Base-by-base conservation (phyloP, 92 coral and sea anemone species). In the Metridium senile region DNA sequence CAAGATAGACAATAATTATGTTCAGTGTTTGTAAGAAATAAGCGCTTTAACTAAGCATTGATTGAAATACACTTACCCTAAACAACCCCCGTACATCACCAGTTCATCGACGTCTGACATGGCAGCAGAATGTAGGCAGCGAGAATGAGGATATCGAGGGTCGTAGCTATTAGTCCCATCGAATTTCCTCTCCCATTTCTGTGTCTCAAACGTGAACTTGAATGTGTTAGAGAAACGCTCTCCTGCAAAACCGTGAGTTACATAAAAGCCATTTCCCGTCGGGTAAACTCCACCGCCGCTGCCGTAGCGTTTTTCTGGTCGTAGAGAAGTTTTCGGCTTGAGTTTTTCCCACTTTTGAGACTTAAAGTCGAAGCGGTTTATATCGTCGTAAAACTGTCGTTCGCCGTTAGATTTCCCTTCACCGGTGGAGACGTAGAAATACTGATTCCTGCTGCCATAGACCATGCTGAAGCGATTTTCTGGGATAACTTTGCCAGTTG, bases 41-140 rank as follows among this genome's bases (percentile, higher is more conserved):
- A n/a, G n/a, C n/a, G n/a, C n/a, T n/a, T n/a, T n/a, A n/a, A n/a
- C n/a, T n/a, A n/a, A n/a, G n/a, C n/a, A n/a, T n/a, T n/a, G n/a
- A n/a, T n/a, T n/a, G n/a, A n/a, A n/a, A n/a, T n/a, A n/a, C 11
- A 66, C 99, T 79, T 68, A 95, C 99, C 99, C 99, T 26, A 95
- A 64, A 83, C 99, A 95, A 17, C 99, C 99, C 11, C 99, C 99
- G 85, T 79, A 95, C 93, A 95, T 76, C 21, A 95, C 87, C 0
- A 95, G 43, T 75, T 92, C 93, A 66, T 92, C 90, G 1, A 75
- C 80, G 0, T 76, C 86, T 17, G 88, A 61, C 97, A 95, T 83
- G n/a, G 91, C 87, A 29, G 88, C 82, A 8, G 90, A 77, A 66
- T 87, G 97, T 9, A 95, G 89, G 56, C 99, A 95, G 11, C 99